Evolutionary conservation across 2,888 invertebrate genomes (phyloP).

Genomic region (Pollenia amentaria): DNA sequence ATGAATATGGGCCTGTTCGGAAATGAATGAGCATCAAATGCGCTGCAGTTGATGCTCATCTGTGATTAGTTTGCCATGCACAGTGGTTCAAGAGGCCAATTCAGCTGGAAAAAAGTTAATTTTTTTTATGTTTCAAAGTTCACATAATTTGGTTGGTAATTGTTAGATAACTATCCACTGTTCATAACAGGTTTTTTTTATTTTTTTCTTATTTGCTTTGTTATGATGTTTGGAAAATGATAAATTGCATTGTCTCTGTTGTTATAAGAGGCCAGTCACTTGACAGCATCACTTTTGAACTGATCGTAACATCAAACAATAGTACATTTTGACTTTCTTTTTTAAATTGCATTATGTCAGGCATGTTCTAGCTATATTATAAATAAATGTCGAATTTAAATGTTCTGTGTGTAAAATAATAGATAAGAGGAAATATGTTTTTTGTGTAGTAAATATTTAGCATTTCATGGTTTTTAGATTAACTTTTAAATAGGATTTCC

Average conservation of each 20-base stretch:
- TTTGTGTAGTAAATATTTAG: no score
- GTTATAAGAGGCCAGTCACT: slow-evolving; percentile 14
- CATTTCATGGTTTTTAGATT: no score
- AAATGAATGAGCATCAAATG: no score
- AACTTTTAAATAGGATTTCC: no score
- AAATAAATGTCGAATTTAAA: slow-evolving; percentile 41
- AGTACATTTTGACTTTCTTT: slow-evolving; percentile 26
- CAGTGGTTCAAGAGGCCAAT: no score
- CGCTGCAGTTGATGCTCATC: no score
- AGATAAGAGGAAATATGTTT: no score
- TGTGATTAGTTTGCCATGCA: no score
- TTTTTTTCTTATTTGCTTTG: slow-evolving; percentile 25
- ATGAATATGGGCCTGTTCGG: no score
- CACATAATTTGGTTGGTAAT: slow-evolving; percentile 22
- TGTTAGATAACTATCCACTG: no score
- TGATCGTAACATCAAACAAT: slow-evolving; percentile 24
- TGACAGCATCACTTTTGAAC: slow-evolving; percentile 26
- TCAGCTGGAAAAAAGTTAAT: slow-evolving; percentile 5
- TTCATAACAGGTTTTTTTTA: slow-evolving; percentile 12
- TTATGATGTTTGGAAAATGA: slow-evolving; percentile 23
- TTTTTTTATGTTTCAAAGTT: slow-evolving; percentile 7
- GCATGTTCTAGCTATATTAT: slow-evolving; percentile 44
- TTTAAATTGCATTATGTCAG: slow-evolving; percentile 43
- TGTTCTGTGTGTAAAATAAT: slow-evolving; percentile 28
- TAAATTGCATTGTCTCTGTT: slow-evolving; percentile 4